A percentile compares a stretch with the other conserved stretches of the same genome.
Conservation (phyloP, 2,888 invertebrate genomes). For the Antitype chi region DNA sequence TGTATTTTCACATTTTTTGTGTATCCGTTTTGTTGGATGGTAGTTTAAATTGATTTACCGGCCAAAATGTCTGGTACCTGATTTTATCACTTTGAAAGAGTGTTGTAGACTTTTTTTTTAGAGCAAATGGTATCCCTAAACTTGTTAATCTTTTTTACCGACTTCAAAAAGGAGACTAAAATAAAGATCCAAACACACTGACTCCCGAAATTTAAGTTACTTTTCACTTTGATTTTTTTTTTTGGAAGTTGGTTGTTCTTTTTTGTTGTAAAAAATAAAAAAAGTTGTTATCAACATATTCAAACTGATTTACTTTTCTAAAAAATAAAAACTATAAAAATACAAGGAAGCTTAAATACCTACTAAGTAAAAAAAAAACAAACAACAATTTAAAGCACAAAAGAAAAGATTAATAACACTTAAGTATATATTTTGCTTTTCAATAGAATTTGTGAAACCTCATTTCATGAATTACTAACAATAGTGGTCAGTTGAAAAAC, state of each 20-base stretch:
- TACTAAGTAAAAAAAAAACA: no score
- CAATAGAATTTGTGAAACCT: background rate
- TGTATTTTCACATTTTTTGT: slow-evolving; percentile 43
- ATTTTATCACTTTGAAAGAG: background rate
- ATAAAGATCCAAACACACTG: no score
- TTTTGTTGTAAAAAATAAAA: no score
- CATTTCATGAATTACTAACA: background rate
- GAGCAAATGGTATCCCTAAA: background rate
- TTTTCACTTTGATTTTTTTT: no score
- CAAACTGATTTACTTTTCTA: background rate
- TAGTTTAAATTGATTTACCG: background rate
- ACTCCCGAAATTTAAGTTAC: no score
- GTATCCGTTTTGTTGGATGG: slow-evolving; percentile 23
- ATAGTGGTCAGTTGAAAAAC: background rate
- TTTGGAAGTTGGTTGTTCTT: no score
- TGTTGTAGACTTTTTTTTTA: background rate
- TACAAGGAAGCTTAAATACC: no score
- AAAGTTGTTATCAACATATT: no score
- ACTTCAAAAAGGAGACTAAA: no score
- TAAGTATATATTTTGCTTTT: background rate
- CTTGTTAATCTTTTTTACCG: background rate
- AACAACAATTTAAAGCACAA: no score
- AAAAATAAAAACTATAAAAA: no score
- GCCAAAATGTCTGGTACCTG: background rate
- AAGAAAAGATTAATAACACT: no score